phyloP scores from a whole-genome alignment of 1,140 invertebrate genomes.

The Sinella curviseta region DNA sequence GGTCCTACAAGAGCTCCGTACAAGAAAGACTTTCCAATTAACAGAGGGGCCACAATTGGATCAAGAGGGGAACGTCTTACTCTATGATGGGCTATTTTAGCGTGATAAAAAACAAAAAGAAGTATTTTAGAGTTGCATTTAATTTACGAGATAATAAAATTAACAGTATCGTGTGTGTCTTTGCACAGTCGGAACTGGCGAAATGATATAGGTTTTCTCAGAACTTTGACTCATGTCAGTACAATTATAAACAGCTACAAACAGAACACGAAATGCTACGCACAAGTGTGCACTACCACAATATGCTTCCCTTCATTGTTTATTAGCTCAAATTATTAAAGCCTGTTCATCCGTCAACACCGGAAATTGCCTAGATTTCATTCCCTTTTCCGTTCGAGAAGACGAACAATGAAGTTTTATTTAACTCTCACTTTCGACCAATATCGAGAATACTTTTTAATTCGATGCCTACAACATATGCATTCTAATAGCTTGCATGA shows the following conservation, averaged over 20 bases:
- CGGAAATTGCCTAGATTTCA: constrained; percentile 12
- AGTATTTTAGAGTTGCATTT: no score
- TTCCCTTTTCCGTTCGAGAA: background rate
- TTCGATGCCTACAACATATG: constrained; percentile 6
- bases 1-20: constrained; percentile 27
- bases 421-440: constrained; percentile 14
- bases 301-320: constrained; percentile 2
- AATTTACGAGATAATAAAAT: no score
- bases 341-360: background rate
- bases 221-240: no score
- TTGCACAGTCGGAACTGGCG: no score
- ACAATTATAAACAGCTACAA: no score
- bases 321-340: background rate
- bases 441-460: background rate
- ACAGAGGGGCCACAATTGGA: constrained; percentile 16
- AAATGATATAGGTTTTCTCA: no score
- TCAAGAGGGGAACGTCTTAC: constrained; percentile 1
- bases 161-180: no score
- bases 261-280: no score
- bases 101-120: background rate
- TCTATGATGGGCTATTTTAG: background rate
- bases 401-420: constrained; percentile 3
- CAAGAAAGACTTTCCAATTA: constrained; percentile 28
- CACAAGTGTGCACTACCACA: no score
- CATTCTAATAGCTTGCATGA: background rate